Percentiles rank a stretch among this genome's conserved stretches.
Conservation (phyloP, 2,113 vertebrate species). For the Riparia riparia region DNA sequence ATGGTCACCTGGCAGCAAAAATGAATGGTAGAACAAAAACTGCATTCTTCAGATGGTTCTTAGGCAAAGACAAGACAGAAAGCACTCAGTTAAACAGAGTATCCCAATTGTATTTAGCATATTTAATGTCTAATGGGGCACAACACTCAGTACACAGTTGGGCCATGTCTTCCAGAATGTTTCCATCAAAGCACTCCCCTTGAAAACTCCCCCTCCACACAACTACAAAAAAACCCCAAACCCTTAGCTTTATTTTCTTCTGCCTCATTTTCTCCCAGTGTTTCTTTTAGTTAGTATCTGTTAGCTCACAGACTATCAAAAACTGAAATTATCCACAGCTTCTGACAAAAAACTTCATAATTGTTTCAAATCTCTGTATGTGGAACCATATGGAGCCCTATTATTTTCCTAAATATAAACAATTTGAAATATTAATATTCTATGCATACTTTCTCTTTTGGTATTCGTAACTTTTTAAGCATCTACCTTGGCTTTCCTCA, state of each 20-base stretch:
- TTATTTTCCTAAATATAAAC: neutral
- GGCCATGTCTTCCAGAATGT: neutral
- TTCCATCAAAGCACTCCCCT: neutral
- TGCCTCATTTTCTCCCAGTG: neutral
- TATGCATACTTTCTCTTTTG: neutral
- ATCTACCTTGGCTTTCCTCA: neutral
- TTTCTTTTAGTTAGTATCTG: neutral
- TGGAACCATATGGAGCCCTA: neutral
- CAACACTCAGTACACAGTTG: neutral
- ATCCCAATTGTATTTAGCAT: neutral
- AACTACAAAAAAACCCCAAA: neutral
- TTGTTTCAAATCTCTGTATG: neutral
- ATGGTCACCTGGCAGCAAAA: neutral
- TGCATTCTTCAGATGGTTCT: neutral
- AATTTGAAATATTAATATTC: neutral
- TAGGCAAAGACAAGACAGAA: neutral
- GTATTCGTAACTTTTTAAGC: neutral
- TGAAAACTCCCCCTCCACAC: neutral
- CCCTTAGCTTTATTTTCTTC: neutral
- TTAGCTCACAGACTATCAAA: neutral
- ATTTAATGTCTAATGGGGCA: neutral
- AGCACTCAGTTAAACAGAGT: neutral
- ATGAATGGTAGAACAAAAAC: neutral
- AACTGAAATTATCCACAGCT: neutral
- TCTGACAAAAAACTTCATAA: neutral